phyloP scores from a whole-genome alignment of 2,888 invertebrate genomes.

The Drosophila eohydei region DNA sequence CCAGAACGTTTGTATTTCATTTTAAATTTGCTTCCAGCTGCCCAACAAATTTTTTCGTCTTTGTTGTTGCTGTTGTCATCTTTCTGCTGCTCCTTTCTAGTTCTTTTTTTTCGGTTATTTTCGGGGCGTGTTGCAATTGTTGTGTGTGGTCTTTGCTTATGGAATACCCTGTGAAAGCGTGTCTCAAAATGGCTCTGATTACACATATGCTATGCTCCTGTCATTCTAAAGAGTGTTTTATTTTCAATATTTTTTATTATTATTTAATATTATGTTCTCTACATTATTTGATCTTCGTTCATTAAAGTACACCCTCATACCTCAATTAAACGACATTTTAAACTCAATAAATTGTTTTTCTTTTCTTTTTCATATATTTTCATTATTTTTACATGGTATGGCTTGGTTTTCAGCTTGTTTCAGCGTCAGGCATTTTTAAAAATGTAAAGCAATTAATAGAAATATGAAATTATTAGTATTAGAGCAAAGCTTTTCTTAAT shows the following conservation, averaged over 20 bases:
- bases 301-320: background rate
- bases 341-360: background rate
- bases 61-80: slow-evolving; percentile 18
- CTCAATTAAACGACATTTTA: background rate
- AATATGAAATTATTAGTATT: background rate
- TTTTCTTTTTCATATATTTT: background rate
- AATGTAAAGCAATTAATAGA: too few species aligned
- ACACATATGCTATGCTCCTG: too few species aligned
- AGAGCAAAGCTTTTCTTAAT: background rate
- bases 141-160: background rate
- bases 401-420: background rate
- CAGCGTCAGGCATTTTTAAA: too few species aligned
- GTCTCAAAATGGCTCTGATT: background rate
- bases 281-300: too few species aligned
- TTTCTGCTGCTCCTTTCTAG: slow-evolving; percentile 6
- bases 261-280: too few species aligned
- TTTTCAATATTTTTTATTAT: background rate
- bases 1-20: slow-evolving; percentile 80
- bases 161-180: slow-evolving; percentile 34
- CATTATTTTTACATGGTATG: background rate
- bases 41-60: slow-evolving; percentile 14
- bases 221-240: background rate
- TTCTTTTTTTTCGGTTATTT: slow-evolving; percentile 38
- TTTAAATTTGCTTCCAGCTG: slow-evolving; percentile 72
- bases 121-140: slow-evolving; percentile 20